phyloP scores from a whole-genome alignment of 2,797 vertebrate species.

The Amphiprion clarkii region DNA sequence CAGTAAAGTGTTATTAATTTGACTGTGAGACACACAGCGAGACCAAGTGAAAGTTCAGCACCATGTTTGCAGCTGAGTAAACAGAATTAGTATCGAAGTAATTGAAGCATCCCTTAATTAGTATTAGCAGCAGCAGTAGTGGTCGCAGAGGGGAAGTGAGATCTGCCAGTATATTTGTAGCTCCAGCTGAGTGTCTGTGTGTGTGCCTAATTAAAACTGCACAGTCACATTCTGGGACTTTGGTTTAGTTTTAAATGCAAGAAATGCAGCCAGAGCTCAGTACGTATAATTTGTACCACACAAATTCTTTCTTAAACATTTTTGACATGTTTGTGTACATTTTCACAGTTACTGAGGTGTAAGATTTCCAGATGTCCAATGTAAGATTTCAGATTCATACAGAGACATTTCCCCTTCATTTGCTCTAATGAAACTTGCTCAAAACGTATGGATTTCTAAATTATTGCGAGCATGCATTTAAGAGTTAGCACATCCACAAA shows the following conservation, averaged over 20 bases:
- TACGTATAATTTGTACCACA: neutral
- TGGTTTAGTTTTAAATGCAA: constrained; percentile 14
- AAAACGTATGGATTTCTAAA: neutral
- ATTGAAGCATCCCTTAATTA: constrained; percentile 63
- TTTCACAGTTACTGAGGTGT: neutral
- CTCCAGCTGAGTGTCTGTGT: constrained; percentile 53
- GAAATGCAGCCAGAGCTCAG: constrained; percentile 26
- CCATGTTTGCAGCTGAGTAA: constrained; percentile 45
- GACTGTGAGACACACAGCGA: neutral
- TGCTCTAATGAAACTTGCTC: neutral
- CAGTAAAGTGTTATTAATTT: constrained; percentile 17
- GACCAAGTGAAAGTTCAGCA: constrained; percentile 25
- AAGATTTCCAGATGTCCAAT: neutral
- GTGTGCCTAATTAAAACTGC: constrained; percentile 64
- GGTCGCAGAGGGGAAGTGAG: constrained; percentile 37
- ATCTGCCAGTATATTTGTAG: constrained; percentile 24
- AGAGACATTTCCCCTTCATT: neutral
- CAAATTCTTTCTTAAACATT: neutral
- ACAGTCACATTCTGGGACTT: constrained; percentile 54
- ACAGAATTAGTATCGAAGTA: constrained; percentile 43
- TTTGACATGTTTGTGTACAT: neutral
- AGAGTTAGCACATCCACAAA: neutral
- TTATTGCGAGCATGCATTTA: neutral
- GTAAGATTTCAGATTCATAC: neutral
- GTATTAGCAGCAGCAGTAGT: constrained; percentile 50